Evolutionary conservation across 2,797 vertebrate species (phyloP), one percentile per base, ranked within the genome.

Genomic region (Labroides dimidiatus): DNA sequence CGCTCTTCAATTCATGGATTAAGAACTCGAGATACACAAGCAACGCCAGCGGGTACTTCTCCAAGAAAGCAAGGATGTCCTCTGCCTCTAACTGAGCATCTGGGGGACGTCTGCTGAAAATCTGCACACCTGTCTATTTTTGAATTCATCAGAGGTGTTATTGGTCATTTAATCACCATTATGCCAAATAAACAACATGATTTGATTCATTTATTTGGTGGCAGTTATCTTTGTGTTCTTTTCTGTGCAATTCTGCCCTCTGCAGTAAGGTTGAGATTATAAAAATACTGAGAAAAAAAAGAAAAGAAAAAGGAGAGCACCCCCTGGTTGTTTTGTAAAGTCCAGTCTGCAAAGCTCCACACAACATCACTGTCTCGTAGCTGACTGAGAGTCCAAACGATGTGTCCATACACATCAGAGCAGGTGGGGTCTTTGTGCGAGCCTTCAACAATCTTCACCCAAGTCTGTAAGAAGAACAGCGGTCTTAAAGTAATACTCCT

Each of bases 11-110:
- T 33, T 81, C 80, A 33, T 84, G 43, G 44, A 93, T 84, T 72
- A 93, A 69, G 80, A 90, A 89, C 80, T 94, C 92, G 36, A 93
- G 85, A 74, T 93, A 92, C 21, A 81, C 57, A 72, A 81, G 43
- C 71, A 80, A 23, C 6, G 92, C 91, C 69, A 74, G 64, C 6
- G 85, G 88, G 66, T 89, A 86, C 41, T 75, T 85, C 57, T 81
- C 77, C 84, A 94, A 60, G 60, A 90, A 55, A 20, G 16, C 41
- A 10, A 93, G 57, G 45, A 90, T 60, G 1, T 89, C 78, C 14
- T 88, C 75, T 43, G 80, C 69, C 43, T 72, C 62, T 39, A 89
- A 78, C 42, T 20, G 71, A 66, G 76, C 70, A 2, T 78, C 82
- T 21, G 76, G 64, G 14, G 78, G 69, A 54, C 73, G 85, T 59